These are phyloP conservation scores for Sphenodon punctatus DNA, from an alignment of 2,797 vertebrate genomes.

Conservation along the genomic window DNA sequence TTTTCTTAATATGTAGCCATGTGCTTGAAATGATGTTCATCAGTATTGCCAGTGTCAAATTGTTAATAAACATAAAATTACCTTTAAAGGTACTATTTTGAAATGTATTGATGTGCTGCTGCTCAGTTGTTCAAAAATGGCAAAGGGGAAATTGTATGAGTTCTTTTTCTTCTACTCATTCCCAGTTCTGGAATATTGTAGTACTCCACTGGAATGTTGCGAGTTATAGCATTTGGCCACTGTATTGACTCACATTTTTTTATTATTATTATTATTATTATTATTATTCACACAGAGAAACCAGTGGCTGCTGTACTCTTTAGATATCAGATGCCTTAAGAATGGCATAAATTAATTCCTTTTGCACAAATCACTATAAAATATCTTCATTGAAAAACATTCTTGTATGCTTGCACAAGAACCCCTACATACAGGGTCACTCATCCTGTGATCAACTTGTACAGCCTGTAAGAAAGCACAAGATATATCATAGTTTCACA, in stretches of 20 bases:
- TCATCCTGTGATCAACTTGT: too few species aligned
- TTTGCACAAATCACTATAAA: background rate
- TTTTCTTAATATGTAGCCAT: background rate
- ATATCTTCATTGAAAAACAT: too few species aligned
- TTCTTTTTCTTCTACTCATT: background rate
- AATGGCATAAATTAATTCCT: background rate
- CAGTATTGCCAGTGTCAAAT: constrained; percentile 33
- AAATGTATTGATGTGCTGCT: constrained; percentile 1
- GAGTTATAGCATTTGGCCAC: background rate
- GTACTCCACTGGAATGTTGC: too few species aligned
- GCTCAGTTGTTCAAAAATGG: background rate
- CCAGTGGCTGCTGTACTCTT: rapidly evolving
- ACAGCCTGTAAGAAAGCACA: too few species aligned
- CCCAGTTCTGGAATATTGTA: background rate
- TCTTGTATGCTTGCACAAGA: too few species aligned
- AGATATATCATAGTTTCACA: too few species aligned
- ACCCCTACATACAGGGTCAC: too few species aligned
- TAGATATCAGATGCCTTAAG: background rate
- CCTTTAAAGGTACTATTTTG: constrained; percentile 11
- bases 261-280: background rate
- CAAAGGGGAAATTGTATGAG: background rate
- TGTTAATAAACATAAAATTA: constrained; percentile 52
- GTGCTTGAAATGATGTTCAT: background rate
- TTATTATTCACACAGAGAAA: too few species aligned
- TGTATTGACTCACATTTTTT: background rate